Conservation (phyloP, 2,888 invertebrate genomes). For the Melanostoma scalare region DNA sequence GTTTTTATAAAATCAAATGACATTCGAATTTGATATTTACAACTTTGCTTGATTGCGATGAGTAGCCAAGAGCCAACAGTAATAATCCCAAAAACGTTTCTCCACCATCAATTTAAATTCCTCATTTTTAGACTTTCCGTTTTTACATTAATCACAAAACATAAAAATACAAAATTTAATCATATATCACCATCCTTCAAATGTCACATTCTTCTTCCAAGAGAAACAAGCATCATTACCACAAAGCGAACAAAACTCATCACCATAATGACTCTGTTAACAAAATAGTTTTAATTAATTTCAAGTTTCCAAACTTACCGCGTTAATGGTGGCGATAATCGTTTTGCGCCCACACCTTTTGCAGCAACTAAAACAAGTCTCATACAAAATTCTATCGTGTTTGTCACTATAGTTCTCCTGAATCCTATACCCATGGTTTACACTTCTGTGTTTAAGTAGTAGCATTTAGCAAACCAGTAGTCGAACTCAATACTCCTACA, state of each 20-base stretch:
- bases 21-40: too few relatives aligned
- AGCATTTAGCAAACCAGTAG: conserved; percentile 36
- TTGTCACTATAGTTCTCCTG: conserved; percentile 7
- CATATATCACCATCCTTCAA: conserved; percentile 9
- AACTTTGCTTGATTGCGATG: too few relatives aligned
- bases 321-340: conserved; percentile 55
- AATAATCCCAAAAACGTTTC: too few relatives aligned
- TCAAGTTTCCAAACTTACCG: conserved; percentile 26
- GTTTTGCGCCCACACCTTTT: conserved; percentile 53
- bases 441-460: conserved; percentile 23
- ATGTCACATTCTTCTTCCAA: conserved; percentile 2
- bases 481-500: neutral
- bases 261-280: conserved; percentile 55
- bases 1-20: too few relatives aligned
- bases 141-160: neutral
- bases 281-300: conserved; percentile 67
- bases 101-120: too few relatives aligned
- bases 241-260: conserved; percentile 29
- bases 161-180: neutral
- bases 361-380: conserved; percentile 1
- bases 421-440: neutral
- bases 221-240: neutral
- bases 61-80: too few relatives aligned
- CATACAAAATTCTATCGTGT: conserved; percentile 9
- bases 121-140: too few relatives aligned